Conservation (phyloP, 1,140 invertebrate species). For the Drosophila micromelanica region DNA sequence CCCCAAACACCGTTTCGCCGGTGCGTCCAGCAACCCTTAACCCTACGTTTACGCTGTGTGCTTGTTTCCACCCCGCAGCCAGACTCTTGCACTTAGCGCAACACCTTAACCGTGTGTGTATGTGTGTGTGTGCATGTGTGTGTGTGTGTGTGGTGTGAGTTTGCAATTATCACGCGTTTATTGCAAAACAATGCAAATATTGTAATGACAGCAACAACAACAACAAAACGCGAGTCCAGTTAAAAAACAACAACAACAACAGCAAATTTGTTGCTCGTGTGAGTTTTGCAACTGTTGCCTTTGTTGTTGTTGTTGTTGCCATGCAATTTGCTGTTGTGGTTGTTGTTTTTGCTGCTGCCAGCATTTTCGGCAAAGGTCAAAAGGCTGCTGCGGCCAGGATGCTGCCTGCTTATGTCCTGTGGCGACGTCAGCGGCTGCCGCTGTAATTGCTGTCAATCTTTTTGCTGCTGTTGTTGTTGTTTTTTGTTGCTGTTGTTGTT, state of each 20-base stretch:
- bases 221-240: slow-evolving; percentile 29
- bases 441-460: slow-evolving; percentile 77
- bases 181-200: slow-evolving; percentile 80
- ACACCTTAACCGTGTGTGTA: slow-evolving; percentile 36
- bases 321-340: slow-evolving; percentile 34
- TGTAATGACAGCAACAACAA: slow-evolving; percentile 41
- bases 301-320: slow-evolving; percentile 12
- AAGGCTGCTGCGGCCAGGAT: slow-evolving; percentile 26
- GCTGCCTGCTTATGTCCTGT: slow-evolving; percentile 62
- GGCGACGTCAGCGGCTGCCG: slow-evolving; percentile 39
- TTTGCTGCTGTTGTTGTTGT: slow-evolving; percentile 19
- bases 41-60: slow-evolving; percentile 9
- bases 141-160: slow-evolving; percentile 19
- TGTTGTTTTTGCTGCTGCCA: slow-evolving; percentile 26
- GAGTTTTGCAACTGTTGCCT: slow-evolving; percentile 57
- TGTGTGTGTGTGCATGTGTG: slow-evolving; percentile 34
- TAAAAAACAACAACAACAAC: slow-evolving; percentile 20
- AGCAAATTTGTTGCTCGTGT: slow-evolving; percentile 20
- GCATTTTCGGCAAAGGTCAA: slow-evolving; percentile 56
- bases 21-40: slow-evolving; percentile 25
- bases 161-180: slow-evolving; percentile 79
- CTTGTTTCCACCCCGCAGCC: not conserved
- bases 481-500: slow-evolving; percentile 17
- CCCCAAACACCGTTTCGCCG: not conserved
- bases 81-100: slow-evolving; percentile 46